Evolutionary conservation across 2,888 invertebrate genomes (phyloP), one percentile per base, ranked within the genome.

Genomic region (Aphodius sticticus): DNA sequence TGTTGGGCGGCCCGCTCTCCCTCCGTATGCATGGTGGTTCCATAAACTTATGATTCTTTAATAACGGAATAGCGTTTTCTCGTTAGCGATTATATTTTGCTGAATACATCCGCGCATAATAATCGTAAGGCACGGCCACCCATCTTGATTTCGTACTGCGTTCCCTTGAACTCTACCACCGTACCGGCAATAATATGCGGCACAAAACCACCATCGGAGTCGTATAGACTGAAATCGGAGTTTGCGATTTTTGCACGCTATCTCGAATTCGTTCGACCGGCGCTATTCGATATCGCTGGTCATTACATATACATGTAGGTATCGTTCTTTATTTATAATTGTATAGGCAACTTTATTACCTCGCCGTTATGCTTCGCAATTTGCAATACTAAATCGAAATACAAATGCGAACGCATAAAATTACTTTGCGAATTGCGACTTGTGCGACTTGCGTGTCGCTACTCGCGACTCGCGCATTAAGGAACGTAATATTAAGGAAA

Each of bases 31-130:
- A 12, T 12, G 35, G 36, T 37, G n/a, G 74, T 35, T 74, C 74
- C 74, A 74, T 74, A 35, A 74, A 74, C 35, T 74, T 74, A 74
- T 36, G 74, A 74, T 74, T 74, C 74, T 74, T 74, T 74, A 74
- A 74, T 74, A 74, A 74, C 74, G 74, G 74, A 74, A 74, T 74
- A 15, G 74, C 74, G 74, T 74, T 74, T 74, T 74, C 74, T 74
- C 74, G 74, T 74, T 74, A 74, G 74, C 74, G 74, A 74, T 74
- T 74, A 74, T 74, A 74, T 74, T 74, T 74, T 74, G 74, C 74
- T 74, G 74, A 74, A 74, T 74, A 37, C 74, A 74, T 74, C 74
- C 37, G 74, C 74, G 74, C 74, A 74, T 74, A 74, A 74, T 74
- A 74, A 74, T 74, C 74, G 74, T 53, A 53, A 74, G 74, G 26